These are phyloP conservation scores for Phortica variegata DNA, from an alignment of 1,140 invertebrate species.

Conservation along the genomic window DNA sequence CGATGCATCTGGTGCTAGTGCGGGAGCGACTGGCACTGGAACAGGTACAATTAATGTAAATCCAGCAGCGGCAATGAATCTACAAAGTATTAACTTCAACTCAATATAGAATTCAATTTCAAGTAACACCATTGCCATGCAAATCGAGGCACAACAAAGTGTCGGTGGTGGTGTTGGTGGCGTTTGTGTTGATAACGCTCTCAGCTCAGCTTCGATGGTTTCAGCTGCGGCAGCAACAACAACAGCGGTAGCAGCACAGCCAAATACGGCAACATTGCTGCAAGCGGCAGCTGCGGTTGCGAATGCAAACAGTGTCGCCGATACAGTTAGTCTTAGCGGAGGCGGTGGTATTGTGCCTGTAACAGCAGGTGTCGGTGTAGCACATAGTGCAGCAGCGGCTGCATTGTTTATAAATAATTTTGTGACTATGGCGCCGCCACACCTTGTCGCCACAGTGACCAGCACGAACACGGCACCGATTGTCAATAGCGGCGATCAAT, in stretches of 20 bases:
- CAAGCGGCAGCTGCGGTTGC: slow-evolving; percentile 43
- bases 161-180: too few species aligned
- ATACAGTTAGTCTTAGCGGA: slow-evolving; percentile 46
- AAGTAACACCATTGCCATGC: slow-evolving; percentile 26
- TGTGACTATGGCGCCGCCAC: slow-evolving; percentile 39
- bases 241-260: too few species aligned
- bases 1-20: slow-evolving; percentile 48
- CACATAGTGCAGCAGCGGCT: slow-evolving; percentile 31
- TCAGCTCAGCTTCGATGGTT: slow-evolving; percentile 18
- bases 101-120: slow-evolving; percentile 64
- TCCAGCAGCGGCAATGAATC: slow-evolving; percentile 63
- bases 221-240: slow-evolving; percentile 11
- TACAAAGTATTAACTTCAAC: slow-evolving; percentile 73
- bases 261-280: slow-evolving; percentile 31
- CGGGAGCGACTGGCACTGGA: slow-evolving; percentile 30
- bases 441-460: slow-evolving; percentile 21
- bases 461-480: slow-evolving; percentile 18
- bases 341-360: slow-evolving; percentile 11
- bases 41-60: slow-evolving; percentile 54
- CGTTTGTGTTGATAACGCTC: slow-evolving; percentile 13
- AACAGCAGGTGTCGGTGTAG: slow-evolving; percentile 32
- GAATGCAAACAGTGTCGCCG: slow-evolving; percentile 34
- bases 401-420: slow-evolving; percentile 47
- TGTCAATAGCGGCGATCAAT: slow-evolving; percentile 38
- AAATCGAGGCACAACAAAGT: slow-evolving; percentile 23